Evolutionary conservation across 2,113 vertebrate species (phyloP), one percentile per base, ranked within the genome.

Genomic region (Tetraodon nigroviridis): DNA sequence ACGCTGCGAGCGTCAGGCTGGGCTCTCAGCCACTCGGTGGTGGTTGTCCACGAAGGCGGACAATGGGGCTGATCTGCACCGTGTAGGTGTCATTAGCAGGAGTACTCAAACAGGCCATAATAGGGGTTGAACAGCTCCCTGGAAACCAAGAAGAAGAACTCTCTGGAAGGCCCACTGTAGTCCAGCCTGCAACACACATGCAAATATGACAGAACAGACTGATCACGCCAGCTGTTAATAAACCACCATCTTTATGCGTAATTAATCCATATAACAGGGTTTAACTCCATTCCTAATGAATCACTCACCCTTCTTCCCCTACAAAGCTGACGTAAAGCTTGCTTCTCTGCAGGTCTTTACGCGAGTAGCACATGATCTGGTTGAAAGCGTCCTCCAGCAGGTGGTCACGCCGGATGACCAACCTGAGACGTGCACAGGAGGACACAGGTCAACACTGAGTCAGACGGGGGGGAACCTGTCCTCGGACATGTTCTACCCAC

Each of bases 61-160:
- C 94, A 96, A 96, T 96, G 50, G 94, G 94, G 88, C 94, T 96
- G 88, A 96, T 96, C 84, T 96, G 94, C 56, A 96, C 94, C 37
- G 94, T 96, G 69, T 96, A 96, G 21, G 94, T 96, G 80, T 96
- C 94, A 0, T 96, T 92, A 58, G 94, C 94, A 48, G 94, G 94
- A 96, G 82, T 96, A 95, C 67, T 96, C 94, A 41, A 96, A 96
- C 50, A 96, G 79, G 70, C 94, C 94, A 54, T 96, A 96, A 18
- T 96, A 96, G 44, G 94, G 94, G 80, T 96, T 96, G 79, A 96
- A 95, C 87, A 95, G 93, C 72, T 96, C 94, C 76, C 94, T 94
- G 32, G 94, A 96, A 63, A 96, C 91, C 67, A 95, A 87, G 78
- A 96, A 96, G 85, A 96, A 96, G 92, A 94, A 96, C 73, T 96